Evolutionary conservation across 2,113 vertebrate genomes (phyloP).

Genomic region (Anhinga rufa): DNA sequence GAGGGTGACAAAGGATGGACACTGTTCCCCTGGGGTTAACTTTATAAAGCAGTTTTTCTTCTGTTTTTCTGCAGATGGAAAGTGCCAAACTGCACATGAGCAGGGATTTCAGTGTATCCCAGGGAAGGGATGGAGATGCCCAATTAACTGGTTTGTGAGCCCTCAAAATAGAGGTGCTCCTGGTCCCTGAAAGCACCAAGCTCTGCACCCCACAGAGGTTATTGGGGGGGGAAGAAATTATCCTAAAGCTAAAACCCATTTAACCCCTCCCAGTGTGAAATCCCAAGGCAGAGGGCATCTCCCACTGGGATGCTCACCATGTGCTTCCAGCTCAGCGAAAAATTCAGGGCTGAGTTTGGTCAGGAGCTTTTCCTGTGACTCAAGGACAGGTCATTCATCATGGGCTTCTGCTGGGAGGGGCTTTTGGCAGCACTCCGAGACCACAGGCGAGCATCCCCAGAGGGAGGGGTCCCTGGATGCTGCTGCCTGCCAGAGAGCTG

Average conservation of each 20-base stretch:
- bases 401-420: not conserved
- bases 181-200: not conserved
- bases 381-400: not conserved
- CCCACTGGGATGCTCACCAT: fast-evolving
- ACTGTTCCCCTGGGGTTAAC: not conserved
- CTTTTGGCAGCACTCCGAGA: fast-evolving
- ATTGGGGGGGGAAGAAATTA: not conserved
- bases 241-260: not conserved
- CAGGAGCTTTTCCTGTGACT: not conserved
- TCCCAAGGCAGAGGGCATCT: not conserved
- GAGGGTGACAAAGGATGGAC: not conserved
- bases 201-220: not conserved
- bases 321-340: not conserved
- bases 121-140: not conserved
- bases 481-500: not conserved
- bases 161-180: not conserved
- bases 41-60: not conserved
- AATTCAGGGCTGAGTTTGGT: not conserved
- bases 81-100: not conserved
- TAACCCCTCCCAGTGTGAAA: not conserved
- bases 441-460: fast-evolving
- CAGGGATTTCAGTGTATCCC: no score
- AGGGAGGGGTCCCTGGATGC: not conserved
- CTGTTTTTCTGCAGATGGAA: not conserved
- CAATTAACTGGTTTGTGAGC: not conserved